phyloP scores from a whole-genome alignment of 2,888 invertebrate species.

The Microctonus hyperodae region DNA sequence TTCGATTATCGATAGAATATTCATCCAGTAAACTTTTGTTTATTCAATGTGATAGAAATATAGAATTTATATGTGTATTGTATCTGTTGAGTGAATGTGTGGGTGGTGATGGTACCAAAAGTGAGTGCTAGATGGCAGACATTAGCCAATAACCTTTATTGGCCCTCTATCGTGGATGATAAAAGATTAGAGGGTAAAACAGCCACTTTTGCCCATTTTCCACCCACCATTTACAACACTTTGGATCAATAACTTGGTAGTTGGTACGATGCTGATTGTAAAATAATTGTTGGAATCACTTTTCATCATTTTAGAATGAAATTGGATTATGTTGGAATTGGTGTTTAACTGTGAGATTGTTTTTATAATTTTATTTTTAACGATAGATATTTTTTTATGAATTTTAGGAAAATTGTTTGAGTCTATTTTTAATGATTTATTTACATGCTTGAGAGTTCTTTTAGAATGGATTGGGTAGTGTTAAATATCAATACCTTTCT shows the following conservation, averaged over 20 bases:
- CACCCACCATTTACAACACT: neutral
- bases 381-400: neutral
- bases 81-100: neutral
- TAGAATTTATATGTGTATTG: neutral
- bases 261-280: neutral
- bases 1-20: conserved; percentile 29
- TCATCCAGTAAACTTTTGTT: conserved; percentile 25
- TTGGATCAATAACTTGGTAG: neutral
- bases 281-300: neutral
- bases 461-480: neutral
- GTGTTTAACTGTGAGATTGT: neutral
- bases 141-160: neutral
- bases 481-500: conserved; percentile 73
- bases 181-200: conserved; percentile 46
- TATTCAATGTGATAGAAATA: conserved; percentile 18
- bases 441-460: neutral
- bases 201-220: conserved; percentile 33
- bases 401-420: neutral
- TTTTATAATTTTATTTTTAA: neutral
- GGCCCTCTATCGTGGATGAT: conserved; percentile 17
- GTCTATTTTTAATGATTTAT: neutral
- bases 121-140: conserved; percentile 12
- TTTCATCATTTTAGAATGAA: neutral
- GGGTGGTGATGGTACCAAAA: neutral
- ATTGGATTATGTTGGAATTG: neutral